A percentile compares a stretch with the other conserved stretches of the same genome.
These are phyloP conservation scores for Macroramphosus scolopax DNA, from an alignment of 2,797 vertebrate genomes.

Conservation along the genomic window DNA sequence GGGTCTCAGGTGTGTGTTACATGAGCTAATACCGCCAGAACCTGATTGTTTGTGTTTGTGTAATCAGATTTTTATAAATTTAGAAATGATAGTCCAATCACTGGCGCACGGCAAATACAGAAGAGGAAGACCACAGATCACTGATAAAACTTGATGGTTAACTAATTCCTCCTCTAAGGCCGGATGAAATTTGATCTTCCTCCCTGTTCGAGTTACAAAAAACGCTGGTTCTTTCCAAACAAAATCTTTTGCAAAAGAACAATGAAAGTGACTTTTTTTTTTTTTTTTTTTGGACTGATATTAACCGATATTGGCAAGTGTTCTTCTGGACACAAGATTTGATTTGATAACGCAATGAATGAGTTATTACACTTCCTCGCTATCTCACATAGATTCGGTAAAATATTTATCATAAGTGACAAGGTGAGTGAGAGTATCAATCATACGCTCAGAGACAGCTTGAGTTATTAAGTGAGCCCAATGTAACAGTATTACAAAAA, in stretches of 20 bases:
- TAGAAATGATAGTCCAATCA: conserved; percentile 68
- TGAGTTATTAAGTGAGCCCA: conserved; percentile 78
- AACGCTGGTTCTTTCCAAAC: too few relatives aligned
- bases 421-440: conserved; percentile 77
- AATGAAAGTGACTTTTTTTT: too few relatives aligned
- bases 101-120: conserved; percentile 42
- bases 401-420: conserved; percentile 76
- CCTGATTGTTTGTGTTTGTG: conserved; percentile 75
- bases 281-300: too few relatives aligned
- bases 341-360: conserved; percentile 64
- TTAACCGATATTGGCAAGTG: too few relatives aligned
- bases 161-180: too few relatives aligned
- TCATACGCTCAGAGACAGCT: conserved; percentile 72
- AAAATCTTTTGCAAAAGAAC: too few relatives aligned
- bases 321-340: too few relatives aligned
- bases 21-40: conserved; percentile 76
- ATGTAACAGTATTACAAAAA: conserved; percentile 75
- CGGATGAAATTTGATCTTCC: too few relatives aligned
- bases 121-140: conserved; percentile 34
- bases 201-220: too few relatives aligned
- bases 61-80: conserved; percentile 74
- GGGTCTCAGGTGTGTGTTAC: conserved; percentile 80
- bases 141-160: conserved; percentile 36
- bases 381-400: conserved; percentile 47
- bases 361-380: conserved; percentile 53